Percentiles rank a stretch among this genome's conserved stretches.
Conservation (phyloP, 2,888 invertebrate species). For the Entomobrya multifasciata region DNA sequence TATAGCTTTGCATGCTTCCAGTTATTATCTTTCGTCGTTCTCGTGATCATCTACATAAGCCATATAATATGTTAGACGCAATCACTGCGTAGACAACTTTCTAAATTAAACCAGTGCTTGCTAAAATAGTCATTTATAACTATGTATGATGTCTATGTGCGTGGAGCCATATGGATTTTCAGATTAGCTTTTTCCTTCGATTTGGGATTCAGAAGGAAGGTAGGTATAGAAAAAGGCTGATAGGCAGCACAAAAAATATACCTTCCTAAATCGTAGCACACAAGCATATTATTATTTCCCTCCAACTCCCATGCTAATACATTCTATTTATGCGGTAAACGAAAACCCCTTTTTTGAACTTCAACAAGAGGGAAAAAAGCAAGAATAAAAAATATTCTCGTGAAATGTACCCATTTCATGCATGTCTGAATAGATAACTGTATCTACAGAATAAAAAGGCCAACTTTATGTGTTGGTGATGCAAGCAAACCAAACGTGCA, state of each 20-base stretch:
- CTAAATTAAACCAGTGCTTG: conserved; percentile 44
- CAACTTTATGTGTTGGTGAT: too few species aligned
- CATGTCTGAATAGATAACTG: neutral
- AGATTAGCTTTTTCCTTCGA: neutral
- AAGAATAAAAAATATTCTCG: neutral
- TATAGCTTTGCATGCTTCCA: too few species aligned
- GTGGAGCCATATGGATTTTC: neutral
- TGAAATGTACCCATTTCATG: neutral
- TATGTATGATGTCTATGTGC: neutral
- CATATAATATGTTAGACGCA: neutral
- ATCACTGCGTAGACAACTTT: conserved; percentile 30
- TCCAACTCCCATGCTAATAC: too few species aligned
- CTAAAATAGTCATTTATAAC: neutral
- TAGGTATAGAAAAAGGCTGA: too few species aligned
- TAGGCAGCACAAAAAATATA: too few species aligned
- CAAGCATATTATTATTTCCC: too few species aligned
- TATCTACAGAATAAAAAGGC: neutral
- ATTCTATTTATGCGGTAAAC: too few species aligned
- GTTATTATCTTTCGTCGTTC: neutral
- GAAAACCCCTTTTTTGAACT: conserved; percentile 1
- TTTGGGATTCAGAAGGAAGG: too few species aligned
- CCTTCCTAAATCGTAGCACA: too few species aligned
- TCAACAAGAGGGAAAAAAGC: neutral
- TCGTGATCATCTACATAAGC: conserved; percentile 5
- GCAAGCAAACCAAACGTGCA: conserved; percentile 2